Evolutionary conservation across 2,113 vertebrate genomes (phyloP).

Genomic region (Dipodomys spectabilis): DNA sequence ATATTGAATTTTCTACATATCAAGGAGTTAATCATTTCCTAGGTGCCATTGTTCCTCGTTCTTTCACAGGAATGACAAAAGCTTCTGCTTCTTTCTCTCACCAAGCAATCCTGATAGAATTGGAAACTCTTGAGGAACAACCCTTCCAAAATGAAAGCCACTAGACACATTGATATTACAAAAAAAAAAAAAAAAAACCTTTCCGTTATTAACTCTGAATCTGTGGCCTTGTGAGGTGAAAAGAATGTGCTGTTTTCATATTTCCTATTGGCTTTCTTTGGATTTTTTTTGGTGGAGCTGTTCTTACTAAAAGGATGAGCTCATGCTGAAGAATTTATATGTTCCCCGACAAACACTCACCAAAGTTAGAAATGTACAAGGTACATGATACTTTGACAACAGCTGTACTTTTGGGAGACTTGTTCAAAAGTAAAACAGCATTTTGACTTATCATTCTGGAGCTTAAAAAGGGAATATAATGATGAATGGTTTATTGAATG

Average conservation of each 20-base stretch:
- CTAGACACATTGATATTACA: background rate
- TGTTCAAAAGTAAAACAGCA: conserved; percentile 31
- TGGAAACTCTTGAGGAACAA: conserved; percentile 36
- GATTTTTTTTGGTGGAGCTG: conserved; percentile 19
- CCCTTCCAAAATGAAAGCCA: background rate
- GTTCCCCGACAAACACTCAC: conserved; percentile 24
- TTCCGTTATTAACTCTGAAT: conserved; percentile 38
- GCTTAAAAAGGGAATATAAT: background rate
- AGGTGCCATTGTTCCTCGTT: background rate
- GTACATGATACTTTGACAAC: background rate
- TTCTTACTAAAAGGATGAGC: conserved; percentile 49
- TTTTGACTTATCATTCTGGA: background rate
- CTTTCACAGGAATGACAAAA: background rate
- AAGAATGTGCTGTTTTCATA: conserved; percentile 58
- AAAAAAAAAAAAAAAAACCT: background rate
- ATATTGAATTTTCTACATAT: conserved; percentile 43
- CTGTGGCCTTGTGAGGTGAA: conserved; percentile 33
- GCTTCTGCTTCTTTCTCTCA: background rate
- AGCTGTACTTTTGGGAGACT: background rate
- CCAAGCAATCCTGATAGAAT: conserved; percentile 24
- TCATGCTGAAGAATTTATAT: conserved; percentile 59
- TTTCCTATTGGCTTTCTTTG: conserved; percentile 58
- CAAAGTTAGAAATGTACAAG: conserved; percentile 23
- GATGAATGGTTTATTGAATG: background rate
- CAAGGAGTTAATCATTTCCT: conserved; percentile 40